phyloP scores from a whole-genome alignment of 2,888 invertebrate species.

The Papilio demoleus region DNA sequence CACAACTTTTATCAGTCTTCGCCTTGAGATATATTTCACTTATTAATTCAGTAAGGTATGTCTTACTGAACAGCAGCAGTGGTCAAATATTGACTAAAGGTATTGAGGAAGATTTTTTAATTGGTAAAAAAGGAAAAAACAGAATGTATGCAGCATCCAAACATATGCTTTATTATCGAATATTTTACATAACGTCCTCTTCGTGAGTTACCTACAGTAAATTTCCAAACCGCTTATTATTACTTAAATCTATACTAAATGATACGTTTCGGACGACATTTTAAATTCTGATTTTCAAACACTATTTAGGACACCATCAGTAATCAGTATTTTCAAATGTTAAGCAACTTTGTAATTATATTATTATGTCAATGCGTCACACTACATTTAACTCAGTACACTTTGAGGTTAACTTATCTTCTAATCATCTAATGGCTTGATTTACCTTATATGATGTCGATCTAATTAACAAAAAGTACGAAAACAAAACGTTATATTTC shows the following conservation, averaged over 20 bases:
- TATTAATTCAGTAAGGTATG: too few species aligned
- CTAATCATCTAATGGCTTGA: slow-evolving; percentile 24
- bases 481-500: slow-evolving; percentile 9
- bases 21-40: too few species aligned
- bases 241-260: slow-evolving; percentile 69
- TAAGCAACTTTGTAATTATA: slow-evolving; percentile 2
- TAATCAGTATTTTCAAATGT: background rate
- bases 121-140: too few species aligned
- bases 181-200: slow-evolving; percentile 69
- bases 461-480: background rate
- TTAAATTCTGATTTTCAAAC: slow-evolving; percentile 45
- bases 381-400: slow-evolving; percentile 32
- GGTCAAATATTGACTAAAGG: background rate
- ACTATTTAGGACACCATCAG: slow-evolving; percentile 20
- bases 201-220: slow-evolving; percentile 72
- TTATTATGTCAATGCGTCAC: slow-evolving; percentile 2
- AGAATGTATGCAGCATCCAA: slow-evolving; percentile 65
- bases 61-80: too few species aligned
- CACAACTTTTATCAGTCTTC: too few species aligned
- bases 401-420: slow-evolving; percentile 20
- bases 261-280: slow-evolving; percentile 75
- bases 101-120: background rate
- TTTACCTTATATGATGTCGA: slow-evolving; percentile 5
- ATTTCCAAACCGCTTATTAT: slow-evolving; percentile 76
- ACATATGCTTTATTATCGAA: slow-evolving; percentile 77